phyloP scores from a whole-genome alignment of 2,797 vertebrate species.

The Characodon lateralis region DNA sequence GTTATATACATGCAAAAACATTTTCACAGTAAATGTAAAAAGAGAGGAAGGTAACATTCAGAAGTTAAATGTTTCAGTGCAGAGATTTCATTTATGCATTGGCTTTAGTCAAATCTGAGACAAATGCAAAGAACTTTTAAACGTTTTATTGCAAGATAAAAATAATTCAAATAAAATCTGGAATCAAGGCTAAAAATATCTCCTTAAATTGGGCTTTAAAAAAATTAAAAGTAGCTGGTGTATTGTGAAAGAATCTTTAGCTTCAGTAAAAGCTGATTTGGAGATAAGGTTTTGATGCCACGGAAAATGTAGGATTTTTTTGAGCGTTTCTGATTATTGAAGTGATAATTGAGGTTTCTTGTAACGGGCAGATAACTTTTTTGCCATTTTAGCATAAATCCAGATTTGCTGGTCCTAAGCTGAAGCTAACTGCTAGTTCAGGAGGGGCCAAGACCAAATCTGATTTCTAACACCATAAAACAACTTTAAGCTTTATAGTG shows the following conservation, averaged over 20 bases:
- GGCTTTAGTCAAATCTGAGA: not conserved
- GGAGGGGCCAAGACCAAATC: not conserved
- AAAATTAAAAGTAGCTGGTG: not conserved
- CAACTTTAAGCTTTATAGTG: not conserved
- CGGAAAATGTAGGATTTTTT: conserved; percentile 7
- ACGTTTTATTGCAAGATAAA: not conserved
- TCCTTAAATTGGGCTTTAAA: not conserved
- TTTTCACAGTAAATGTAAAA: not conserved
- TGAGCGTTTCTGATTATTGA: not conserved
- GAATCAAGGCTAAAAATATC: not conserved
- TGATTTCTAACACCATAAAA: not conserved
- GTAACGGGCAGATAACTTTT: not conserved
- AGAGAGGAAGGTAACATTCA: not conserved
- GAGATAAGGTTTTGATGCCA: not conserved
- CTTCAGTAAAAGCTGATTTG: not conserved
- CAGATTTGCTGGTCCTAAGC: not conserved
- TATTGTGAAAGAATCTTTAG: not conserved
- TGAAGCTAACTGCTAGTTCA: not conserved
- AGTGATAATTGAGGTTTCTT: not conserved
- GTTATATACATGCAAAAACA: not conserved
- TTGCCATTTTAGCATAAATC: not conserved
- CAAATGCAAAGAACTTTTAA: not conserved
- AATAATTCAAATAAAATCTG: not conserved
- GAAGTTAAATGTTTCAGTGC: not conserved
- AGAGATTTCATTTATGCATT: not conserved